Conservation (phyloP, 1,140 invertebrate species). For the Solenopsis invicta region DNA sequence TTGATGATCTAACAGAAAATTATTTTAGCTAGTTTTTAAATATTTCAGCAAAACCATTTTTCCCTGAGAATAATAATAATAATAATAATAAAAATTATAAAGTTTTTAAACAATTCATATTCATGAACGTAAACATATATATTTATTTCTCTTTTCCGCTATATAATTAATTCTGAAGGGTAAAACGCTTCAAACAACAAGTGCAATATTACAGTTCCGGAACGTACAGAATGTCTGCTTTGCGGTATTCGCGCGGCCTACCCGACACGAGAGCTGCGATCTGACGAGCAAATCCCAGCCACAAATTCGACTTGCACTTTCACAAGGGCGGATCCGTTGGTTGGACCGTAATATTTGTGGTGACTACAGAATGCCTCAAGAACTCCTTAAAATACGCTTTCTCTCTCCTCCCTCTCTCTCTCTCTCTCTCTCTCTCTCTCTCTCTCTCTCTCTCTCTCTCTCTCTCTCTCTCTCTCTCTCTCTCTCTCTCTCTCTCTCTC, state of each 20-base stretch:
- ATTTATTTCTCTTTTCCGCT: not conserved
- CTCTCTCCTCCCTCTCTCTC: not conserved
- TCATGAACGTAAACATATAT: not conserved
- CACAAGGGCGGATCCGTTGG: slow-evolving; percentile 32
- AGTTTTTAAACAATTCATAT: not conserved
- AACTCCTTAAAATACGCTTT: slow-evolving; percentile 30
- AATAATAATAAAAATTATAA: not conserved
- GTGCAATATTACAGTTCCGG: slow-evolving; percentile 56
- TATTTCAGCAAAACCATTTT: no score
- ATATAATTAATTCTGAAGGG: slow-evolving; percentile 35
- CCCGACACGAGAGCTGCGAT: slow-evolving; percentile 53
- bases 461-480: not conserved
- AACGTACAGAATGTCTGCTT: slow-evolving; percentile 54
- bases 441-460: not conserved
- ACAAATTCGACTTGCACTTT: slow-evolving; percentile 62
- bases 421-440: not conserved
- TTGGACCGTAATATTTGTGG: slow-evolving; percentile 61
- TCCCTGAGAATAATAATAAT: not conserved
- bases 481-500: no score
- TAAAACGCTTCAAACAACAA: slow-evolving; percentile 27
- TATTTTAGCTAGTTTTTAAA: no score
- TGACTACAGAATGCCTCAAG: slow-evolving; percentile 29
- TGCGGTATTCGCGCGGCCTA: slow-evolving; percentile 41
- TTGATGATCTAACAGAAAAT: no score
- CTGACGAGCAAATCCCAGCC: slow-evolving; percentile 58